A percentile compares a stretch with the other conserved stretches of the same genome.
These are phyloP conservation scores for Meriones unguiculatus DNA, from an alignment of 2,113 vertebrate species.

Conservation along the genomic window DNA sequence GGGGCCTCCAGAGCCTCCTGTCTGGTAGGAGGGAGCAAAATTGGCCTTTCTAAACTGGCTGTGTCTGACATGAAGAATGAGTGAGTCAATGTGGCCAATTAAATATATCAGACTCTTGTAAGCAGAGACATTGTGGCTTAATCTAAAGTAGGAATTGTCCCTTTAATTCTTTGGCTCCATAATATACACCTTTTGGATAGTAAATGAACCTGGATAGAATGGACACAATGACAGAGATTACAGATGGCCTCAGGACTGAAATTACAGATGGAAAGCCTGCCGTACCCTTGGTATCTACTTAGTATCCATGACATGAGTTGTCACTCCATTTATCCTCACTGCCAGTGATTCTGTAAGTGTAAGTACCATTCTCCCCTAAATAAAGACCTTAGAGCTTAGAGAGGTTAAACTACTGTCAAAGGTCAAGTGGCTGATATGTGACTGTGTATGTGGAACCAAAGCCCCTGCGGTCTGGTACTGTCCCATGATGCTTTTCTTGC, in stretches of 20 bases:
- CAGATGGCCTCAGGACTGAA: background rate
- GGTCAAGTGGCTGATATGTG: conserved; percentile 2
- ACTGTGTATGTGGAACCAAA: background rate
- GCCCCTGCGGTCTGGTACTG: background rate
- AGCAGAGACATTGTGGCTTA: background rate
- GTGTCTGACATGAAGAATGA: background rate
- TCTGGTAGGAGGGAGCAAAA: background rate
- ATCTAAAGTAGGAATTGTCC: background rate
- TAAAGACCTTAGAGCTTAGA: background rate
- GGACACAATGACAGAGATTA: background rate
- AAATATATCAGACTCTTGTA: background rate
- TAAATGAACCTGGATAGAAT: background rate
- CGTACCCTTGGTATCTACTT: background rate
- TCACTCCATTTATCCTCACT: background rate
- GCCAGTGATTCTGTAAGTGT: background rate
- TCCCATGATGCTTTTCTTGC: background rate
- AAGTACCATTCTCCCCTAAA: background rate
- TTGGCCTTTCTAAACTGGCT: background rate
- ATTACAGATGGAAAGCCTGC: background rate
- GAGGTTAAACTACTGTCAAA: conserved; percentile 33
- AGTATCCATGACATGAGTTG: background rate
- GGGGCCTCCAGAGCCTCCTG: background rate
- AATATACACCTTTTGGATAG: background rate
- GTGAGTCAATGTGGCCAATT: background rate
- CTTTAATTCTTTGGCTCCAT: background rate